These are phyloP conservation scores for Perithous albicinctus DNA, from an alignment of 2,888 invertebrate species.

Conservation along the genomic window DNA sequence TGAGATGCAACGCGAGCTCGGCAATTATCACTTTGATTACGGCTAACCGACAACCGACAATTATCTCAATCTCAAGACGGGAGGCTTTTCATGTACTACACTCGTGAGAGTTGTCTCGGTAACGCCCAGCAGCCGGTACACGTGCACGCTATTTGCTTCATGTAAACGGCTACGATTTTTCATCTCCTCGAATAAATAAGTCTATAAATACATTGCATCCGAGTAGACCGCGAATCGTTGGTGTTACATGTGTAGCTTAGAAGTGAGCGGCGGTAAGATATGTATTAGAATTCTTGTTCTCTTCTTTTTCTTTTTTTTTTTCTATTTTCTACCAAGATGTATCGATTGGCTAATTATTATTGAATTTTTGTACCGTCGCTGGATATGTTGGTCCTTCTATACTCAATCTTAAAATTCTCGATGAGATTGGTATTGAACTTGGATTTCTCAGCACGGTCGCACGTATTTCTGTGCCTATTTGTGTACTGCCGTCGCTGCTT, in stretches of 20 bases:
- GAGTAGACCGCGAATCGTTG: conserved; percentile 1
- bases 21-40: conserved; percentile 75
- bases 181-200: conserved; percentile 45
- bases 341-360: too few species aligned
- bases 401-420: conserved; percentile 94
- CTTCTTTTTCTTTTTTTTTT: neutral
- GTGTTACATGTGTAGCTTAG: neutral
- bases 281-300: too few species aligned
- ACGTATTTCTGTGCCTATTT: conserved; percentile 84
- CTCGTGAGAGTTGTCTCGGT: conserved; percentile 25
- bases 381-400: conserved; percentile 83
- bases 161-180: conserved; percentile 42
- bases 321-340: neutral
- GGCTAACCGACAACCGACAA: conserved; percentile 72
- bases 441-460: conserved; percentile 91
- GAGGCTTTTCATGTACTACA: conserved; percentile 33
- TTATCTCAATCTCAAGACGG: conserved; percentile 64
- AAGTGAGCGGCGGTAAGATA: too few species aligned
- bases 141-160: conserved; percentile 27
- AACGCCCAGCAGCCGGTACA: conserved; percentile 51
- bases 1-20: conserved; percentile 66
- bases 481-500: conserved; percentile 79
- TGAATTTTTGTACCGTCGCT: conserved; percentile 78
- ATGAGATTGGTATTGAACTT: conserved; percentile 94
- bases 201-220: conserved; percentile 62